Evolutionary conservation across 2,113 vertebrate species (phyloP), one percentile per base, ranked within the genome.

Genomic region (Xiphorhynchus elegans): DNA sequence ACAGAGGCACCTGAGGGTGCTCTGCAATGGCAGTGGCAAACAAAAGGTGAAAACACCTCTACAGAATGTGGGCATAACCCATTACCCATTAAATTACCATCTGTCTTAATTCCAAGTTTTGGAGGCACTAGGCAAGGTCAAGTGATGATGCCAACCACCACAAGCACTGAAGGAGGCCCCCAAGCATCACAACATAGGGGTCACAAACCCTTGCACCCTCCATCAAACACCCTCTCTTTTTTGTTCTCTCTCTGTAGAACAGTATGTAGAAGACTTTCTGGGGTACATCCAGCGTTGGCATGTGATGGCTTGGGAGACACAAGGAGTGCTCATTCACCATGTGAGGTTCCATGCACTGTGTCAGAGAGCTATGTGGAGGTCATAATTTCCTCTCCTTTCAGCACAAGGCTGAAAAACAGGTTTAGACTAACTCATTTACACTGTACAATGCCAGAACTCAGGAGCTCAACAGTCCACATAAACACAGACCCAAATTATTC

Each of bases 401-500:
- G 73, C 0, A 0, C 55, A 87, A 78, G 26, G 40, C 25, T 87
- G 60, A 52, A 96, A 96, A 92, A 63, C 63, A 90, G 53, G 23
- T 84, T 97, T 95, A 91, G 40, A 59, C 59, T 68, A 93, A 94
- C 24, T 81, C 35, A 68, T 89, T 92, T 90, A 56, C 4, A 91
- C 66, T 68, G 40, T 52, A 56, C 26, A 76, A 53, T 58, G 58
- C 74, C 74, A 92, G 83, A 40, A 72, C 35, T 88, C 68, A 82
- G 56, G 76, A 69, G 63, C 29, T 66, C 59, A 59, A 93, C 67
- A 69, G 37, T 60, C 37, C 39, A 79, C 92, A 84, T 64, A 67
- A 96, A 97, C 13, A 76, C 68, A 95, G 89, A 95, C 24, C 14
- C 49, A 86, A 97, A 92, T 96, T 89, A 93, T 87, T 94, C 87